Conservation (phyloP, 2,888 invertebrate genomes). For the Dynastes maya region DNA sequence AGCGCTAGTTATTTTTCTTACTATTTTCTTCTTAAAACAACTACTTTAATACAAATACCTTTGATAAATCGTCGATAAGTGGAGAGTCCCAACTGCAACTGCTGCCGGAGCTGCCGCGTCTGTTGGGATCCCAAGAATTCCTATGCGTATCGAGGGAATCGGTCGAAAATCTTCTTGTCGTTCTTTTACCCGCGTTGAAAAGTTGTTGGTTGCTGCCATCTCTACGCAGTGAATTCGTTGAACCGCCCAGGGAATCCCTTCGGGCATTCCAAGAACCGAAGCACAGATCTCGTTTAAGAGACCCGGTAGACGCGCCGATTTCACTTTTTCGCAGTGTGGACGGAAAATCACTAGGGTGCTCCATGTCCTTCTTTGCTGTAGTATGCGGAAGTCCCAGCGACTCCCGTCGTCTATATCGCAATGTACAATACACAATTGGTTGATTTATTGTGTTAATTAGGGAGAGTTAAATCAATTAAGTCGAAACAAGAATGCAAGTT, state of each 20-base stretch:
- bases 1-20: too few relatives aligned
- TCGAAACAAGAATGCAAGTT: background rate
- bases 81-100: slow-evolving; percentile 75
- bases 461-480: background rate
- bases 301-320: slow-evolving; percentile 63
- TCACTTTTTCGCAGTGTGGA: slow-evolving; percentile 76
- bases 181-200: slow-evolving; percentile 73
- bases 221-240: slow-evolving; percentile 65
- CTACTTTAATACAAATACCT: slow-evolving; percentile 56
- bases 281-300: slow-evolving; percentile 62
- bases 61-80: slow-evolving; percentile 76
- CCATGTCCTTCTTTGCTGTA: slow-evolving; percentile 74
- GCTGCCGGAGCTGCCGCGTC: slow-evolving; percentile 78
- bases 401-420: slow-evolving; percentile 74
- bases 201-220: slow-evolving; percentile 65
- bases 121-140: slow-evolving; percentile 78
- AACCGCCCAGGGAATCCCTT: slow-evolving; percentile 65
- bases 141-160: slow-evolving; percentile 83
- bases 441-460: slow-evolving; percentile 38
- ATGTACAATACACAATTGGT: slow-evolving; percentile 19
- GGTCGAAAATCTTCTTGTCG: slow-evolving; percentile 75
- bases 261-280: slow-evolving; percentile 58
- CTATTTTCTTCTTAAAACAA: too few relatives aligned
- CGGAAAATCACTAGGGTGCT: slow-evolving; percentile 83
- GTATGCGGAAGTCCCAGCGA: slow-evolving; percentile 76